Percentiles rank a stretch among this genome's conserved stretches.
phyloP scores from a whole-genome alignment of 2,888 invertebrate species.

The Cantharis flavilabris region DNA sequence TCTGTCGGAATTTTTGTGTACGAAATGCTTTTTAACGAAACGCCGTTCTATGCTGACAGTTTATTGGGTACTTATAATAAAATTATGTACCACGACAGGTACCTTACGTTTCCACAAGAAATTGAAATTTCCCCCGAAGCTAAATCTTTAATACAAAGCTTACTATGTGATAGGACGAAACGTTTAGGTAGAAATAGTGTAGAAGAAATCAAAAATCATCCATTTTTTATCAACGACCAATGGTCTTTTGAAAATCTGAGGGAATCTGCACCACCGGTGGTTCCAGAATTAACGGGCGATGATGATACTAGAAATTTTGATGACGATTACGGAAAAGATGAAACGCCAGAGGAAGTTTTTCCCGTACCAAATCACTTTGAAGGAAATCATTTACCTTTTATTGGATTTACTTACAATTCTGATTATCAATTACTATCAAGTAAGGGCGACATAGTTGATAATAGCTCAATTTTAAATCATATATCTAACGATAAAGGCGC shows the following conservation, averaged over 20 bases:
- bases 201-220: conserved; percentile 92
- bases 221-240: conserved; percentile 94
- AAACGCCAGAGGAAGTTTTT: conserved; percentile 90
- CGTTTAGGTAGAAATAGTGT: conserved; percentile 91
- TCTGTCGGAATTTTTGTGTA: conserved; percentile 98
- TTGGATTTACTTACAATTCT: conserved; percentile 94
- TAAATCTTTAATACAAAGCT: conserved; percentile 87
- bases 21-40: conserved; percentile 98
- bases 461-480: conserved; percentile 63
- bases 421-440: conserved; percentile 79
- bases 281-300: conserved; percentile 93
- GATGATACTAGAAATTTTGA: conserved; percentile 99
- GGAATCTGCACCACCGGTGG: conserved; percentile 94
- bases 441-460: conserved; percentile 66
- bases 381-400: conserved; percentile 96
- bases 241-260: conserved; percentile 98
- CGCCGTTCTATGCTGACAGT: conserved; percentile 98
- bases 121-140: conserved; percentile 88
- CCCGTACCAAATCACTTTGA: conserved; percentile 97
- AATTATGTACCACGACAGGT: conserved; percentile 98
- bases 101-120: conserved; percentile 93
- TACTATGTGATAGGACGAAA: conserved; percentile 88
- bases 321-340: conserved; percentile 90
- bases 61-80: conserved; percentile 95
- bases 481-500: conserved; percentile 50